These are phyloP conservation scores for Melanerpes formicivorus DNA, from an alignment of 2,113 vertebrate genomes.

Conservation along the genomic window DNA sequence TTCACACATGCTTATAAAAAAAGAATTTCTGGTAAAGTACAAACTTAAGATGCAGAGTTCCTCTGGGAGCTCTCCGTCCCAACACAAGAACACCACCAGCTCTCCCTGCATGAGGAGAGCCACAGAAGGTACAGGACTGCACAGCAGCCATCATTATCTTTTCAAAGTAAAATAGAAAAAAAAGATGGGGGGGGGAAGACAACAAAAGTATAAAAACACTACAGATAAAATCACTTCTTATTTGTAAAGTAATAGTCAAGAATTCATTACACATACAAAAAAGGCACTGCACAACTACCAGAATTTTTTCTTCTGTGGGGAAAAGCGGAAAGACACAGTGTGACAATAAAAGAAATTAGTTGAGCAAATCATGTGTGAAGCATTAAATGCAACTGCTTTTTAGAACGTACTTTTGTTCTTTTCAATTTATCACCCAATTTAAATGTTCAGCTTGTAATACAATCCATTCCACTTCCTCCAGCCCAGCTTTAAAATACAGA, in stretches of 20 bases:
- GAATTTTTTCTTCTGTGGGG: neutral
- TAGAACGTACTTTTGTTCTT: neutral
- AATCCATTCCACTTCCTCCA: conserved; percentile 38
- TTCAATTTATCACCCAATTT: conserved; percentile 46
- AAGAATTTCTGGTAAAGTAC: neutral
- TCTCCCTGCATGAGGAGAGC: neutral
- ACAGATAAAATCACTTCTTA: neutral
- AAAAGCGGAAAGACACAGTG: conserved; percentile 8
- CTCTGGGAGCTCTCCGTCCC: neutral
- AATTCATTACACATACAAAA: conserved; percentile 30
- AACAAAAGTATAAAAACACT: neutral
- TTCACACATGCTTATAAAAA: neutral
- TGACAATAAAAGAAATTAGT: conserved; percentile 26
- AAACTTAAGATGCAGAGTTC: neutral
- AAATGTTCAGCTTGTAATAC: conserved; percentile 29
- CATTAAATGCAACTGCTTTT: neutral
- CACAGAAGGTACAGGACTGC: neutral
- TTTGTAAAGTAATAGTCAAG: neutral
- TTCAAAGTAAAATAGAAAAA: neutral
- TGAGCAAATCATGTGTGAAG: neutral
- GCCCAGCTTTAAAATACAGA: conserved; percentile 14
- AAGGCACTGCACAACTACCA: neutral
- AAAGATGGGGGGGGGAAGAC: neutral
- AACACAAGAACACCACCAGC: neutral
- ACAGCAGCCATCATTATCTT: neutral